Conservation (phyloP, 2,797 vertebrate genomes). For the Sibirionetta formosa region DNA sequence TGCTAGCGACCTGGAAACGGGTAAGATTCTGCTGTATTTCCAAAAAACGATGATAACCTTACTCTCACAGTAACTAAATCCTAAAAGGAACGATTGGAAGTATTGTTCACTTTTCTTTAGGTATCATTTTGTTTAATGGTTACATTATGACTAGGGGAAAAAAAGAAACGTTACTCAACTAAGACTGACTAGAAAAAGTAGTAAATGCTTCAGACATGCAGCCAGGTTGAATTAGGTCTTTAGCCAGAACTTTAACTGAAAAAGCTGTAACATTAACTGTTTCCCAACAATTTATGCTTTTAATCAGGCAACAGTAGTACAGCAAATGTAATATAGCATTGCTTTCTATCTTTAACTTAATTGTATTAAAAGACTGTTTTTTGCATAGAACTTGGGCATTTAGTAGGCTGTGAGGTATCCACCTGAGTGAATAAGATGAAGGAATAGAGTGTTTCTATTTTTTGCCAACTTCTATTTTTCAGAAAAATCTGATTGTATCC, state of each 20-base stretch:
- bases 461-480: constrained; percentile 78
- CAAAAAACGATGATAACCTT: background rate
- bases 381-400: constrained; percentile 38
- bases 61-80: background rate
- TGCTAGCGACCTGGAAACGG: constrained; percentile 95
- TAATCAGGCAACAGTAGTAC: background rate
- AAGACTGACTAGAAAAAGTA: background rate
- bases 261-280: background rate
- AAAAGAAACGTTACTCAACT: background rate
- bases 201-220: background rate
- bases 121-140: background rate
- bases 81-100: background rate
- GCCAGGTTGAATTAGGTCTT: background rate
- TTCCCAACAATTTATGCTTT: background rate
- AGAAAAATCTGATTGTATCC: constrained; percentile 77
- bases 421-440: constrained; percentile 59
- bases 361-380: constrained; percentile 14
- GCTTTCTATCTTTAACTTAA: constrained; percentile 15
- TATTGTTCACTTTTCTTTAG: background rate
- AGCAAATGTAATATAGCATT: constrained; percentile 17
- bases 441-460: constrained; percentile 70
- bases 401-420: constrained; percentile 58
- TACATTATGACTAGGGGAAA: background rate
- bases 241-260: background rate
- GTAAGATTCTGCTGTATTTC: constrained; percentile 80